phyloP scores from a whole-genome alignment of 2,888 invertebrate genomes.

The Acanthosepion pharaonis region DNA sequence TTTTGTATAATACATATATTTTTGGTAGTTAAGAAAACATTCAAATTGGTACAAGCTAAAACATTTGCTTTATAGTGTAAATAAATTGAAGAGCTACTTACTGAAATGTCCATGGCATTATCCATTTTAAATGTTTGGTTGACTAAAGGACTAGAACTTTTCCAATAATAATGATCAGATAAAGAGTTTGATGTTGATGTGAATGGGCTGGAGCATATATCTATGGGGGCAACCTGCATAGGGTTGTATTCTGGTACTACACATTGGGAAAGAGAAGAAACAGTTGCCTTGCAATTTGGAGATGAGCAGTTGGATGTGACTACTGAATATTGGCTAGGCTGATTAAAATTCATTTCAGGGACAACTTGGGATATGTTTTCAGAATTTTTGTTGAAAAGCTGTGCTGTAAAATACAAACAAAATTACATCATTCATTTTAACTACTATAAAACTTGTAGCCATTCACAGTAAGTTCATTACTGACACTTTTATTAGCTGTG shows the following conservation, averaged over 20 bases:
- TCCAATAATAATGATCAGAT: background rate
- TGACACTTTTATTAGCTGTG: too few species aligned
- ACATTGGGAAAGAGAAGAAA: background rate
- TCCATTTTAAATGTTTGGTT: conserved; percentile 18
- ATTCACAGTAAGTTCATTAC: background rate
- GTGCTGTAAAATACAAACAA: background rate
- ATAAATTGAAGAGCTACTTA: background rate
- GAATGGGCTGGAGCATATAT: background rate
- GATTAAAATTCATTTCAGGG: conserved; percentile 22
- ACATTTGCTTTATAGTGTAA: too few species aligned
- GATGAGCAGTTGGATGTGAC: background rate
- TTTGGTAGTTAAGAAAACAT: background rate
- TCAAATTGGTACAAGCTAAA: background rate
- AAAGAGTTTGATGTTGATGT: background rate
- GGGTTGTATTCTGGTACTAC: conserved; percentile 35
- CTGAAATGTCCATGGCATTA: background rate
- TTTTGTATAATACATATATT: too few species aligned
- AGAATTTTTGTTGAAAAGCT: background rate
- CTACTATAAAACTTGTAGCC: background rate
- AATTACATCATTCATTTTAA: background rate
- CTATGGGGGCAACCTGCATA: too few species aligned
- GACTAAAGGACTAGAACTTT: background rate
- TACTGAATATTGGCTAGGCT: background rate
- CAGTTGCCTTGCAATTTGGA: background rate
- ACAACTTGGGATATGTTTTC: conserved; percentile 23